Base-by-base conservation (phyloP, 2,797 vertebrate genomes). In the Emydoidea blandingii region DNA sequence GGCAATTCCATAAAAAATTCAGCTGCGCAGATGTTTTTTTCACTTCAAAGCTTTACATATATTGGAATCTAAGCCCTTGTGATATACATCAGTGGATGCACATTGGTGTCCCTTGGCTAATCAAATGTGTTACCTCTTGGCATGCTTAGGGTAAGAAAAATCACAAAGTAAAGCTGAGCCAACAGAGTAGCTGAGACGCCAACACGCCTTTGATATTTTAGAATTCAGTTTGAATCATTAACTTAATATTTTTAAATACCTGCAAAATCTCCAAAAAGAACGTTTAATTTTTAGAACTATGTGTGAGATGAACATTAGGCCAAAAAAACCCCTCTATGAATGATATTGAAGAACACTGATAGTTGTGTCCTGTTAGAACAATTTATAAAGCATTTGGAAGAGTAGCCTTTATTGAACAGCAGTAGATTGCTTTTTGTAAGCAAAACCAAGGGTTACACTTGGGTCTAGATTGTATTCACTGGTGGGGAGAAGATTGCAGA, bases 171-270 rank as follows among this genome's bases (percentile, higher is more conserved):
- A 93, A 92, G 53, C 88, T 96, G 87, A 65, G 31, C 86, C 86
- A 94, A 85, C 65, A 94, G 83, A 96, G 94, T 94, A 94, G 53
- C 83, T 93, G 53, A 87, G 79, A 91, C 49, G 83, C 80, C 50
- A 44, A 95, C 50, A 49, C 80, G 86, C n/a, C 87, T 91, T 88
- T 87, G 83, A 89, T 87, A 92, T 86, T 31, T 88, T 62, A 88
- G 89, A 91, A 94, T 88, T 96, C 81, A 96, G 87, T 92, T 91
- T 80, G 81, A 94, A 50, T 96, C 94, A 91, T 90, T 88, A 85
- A 94, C 95, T 94, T 81, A 81, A 74, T 54, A 56, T 6, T 5
- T 79, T 87, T 88, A 87, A 81, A 80, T 15, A 84, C 79, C 83
- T 85, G 56, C 81, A 87, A 88, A 79, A 83, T 94, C 89, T 89